Conservation (phyloP, 2,888 invertebrate genomes). For the Acrocyrtus sp. region DNA sequence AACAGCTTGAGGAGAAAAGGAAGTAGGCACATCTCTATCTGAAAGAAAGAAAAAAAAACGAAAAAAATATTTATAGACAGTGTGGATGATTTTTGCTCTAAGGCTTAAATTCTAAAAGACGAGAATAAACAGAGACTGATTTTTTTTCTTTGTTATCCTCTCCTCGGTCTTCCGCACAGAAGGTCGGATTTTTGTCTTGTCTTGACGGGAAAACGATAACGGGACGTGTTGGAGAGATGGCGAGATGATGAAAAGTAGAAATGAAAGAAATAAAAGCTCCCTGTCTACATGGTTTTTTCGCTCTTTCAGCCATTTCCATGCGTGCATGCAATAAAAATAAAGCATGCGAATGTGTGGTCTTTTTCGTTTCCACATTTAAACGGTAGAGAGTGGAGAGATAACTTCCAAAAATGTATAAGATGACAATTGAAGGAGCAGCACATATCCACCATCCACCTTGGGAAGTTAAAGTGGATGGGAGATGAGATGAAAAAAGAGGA, state of each 20-base stretch:
- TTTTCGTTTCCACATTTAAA: not conserved
- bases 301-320: not conserved
- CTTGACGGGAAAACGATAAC: not conserved
- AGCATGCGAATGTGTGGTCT: no score
- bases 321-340: not conserved
- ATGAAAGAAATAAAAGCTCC: not conserved
- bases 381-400: not conserved
- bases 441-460: no score
- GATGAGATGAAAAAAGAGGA: not conserved
- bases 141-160: not conserved
- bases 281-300: not conserved
- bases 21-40: constrained; percentile 1
- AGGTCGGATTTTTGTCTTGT: constrained; percentile 26
- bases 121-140: not conserved
- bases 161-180: not conserved
- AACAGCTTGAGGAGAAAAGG: constrained; percentile 7
- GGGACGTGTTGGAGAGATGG: not conserved
- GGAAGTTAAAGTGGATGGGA: not conserved
- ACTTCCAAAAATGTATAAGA: no score
- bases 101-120: not conserved
- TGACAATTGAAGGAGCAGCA: no score
- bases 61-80: not conserved
- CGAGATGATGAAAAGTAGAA: not conserved
- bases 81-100: constrained; percentile 2
- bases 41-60: not conserved